These are phyloP conservation scores for Amblyornis subalaris DNA, from an alignment of 2,113 vertebrate genomes.

Conservation along the genomic window DNA sequence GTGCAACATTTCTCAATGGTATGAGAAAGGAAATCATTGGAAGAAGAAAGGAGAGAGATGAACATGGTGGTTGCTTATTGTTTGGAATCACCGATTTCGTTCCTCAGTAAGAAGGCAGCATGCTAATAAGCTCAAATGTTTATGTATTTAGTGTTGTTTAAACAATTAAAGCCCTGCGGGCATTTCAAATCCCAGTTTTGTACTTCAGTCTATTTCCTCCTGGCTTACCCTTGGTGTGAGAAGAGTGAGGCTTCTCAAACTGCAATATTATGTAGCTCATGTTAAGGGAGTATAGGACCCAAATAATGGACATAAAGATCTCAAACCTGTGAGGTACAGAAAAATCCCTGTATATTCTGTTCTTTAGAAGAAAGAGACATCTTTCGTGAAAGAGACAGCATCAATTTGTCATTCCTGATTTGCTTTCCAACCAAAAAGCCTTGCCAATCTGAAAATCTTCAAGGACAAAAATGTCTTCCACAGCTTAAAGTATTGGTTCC, in stretches of 20 bases:
- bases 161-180: fast-evolving
- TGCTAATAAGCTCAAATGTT: neutral
- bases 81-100: neutral
- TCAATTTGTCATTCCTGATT: neutral
- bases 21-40: neutral
- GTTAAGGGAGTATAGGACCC: neutral
- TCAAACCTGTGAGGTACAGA: neutral
- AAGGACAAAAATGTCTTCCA: neutral
- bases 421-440: neutral
- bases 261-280: neutral
- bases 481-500: neutral
- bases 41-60: neutral
- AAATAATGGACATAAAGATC: neutral
- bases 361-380: neutral
- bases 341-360: neutral
- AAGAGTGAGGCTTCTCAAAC: neutral
- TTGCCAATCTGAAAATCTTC: neutral
- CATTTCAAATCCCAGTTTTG: neutral
- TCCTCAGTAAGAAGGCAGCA: neutral
- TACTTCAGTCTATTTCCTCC: neutral
- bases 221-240: neutral
- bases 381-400: neutral
- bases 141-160: neutral
- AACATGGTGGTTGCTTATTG: neutral
- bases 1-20: neutral